Percentiles rank a stretch among this genome's conserved stretches.
Conservation (phyloP, 1,140 invertebrate genomes). For the Halesus radiatus region DNA sequence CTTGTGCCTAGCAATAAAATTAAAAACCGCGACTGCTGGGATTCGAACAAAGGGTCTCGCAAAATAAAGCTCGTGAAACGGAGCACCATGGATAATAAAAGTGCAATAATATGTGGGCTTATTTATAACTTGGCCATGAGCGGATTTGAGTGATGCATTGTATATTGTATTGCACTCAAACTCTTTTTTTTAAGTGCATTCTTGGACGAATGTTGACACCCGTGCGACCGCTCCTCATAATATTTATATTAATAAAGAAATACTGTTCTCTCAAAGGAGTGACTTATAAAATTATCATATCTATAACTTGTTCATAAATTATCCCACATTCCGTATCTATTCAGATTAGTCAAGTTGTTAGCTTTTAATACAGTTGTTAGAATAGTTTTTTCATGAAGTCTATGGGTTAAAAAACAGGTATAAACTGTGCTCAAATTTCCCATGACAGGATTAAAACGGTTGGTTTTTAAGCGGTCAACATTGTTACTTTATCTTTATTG, state of each 20-base stretch:
- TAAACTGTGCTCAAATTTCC: neutral
- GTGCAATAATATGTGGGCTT: constrained; percentile 8
- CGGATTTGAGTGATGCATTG: constrained; percentile 12
- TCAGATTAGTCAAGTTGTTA: too few relatives aligned
- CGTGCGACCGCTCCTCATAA: too few relatives aligned
- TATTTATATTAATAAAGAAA: too few relatives aligned
- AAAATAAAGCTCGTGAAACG: constrained; percentile 32
- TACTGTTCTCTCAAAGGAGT: too few relatives aligned
- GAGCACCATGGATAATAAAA: constrained; percentile 37
- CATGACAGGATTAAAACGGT: neutral
- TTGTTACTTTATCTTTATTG: neutral
- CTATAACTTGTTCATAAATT: too few relatives aligned
- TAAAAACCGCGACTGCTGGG: constrained; percentile 19
- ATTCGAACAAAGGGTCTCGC: constrained; percentile 32
- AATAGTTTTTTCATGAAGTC: too few relatives aligned
- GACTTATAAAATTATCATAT: too few relatives aligned
- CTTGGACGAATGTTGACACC: too few relatives aligned
- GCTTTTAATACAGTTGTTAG: too few relatives aligned
- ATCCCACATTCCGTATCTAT: too few relatives aligned
- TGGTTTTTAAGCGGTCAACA: neutral
- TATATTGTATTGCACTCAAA: neutral
- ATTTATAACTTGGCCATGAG: constrained; percentile 36
- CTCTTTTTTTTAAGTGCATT: too few relatives aligned
- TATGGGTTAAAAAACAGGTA: neutral
- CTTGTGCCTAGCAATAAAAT: constrained; percentile 11